Percentiles rank a stretch among this genome's conserved stretches.
These are phyloP conservation scores for Bembecia ichneumoniformis DNA, from an alignment of 2,888 invertebrate species.

Conservation along the genomic window DNA sequence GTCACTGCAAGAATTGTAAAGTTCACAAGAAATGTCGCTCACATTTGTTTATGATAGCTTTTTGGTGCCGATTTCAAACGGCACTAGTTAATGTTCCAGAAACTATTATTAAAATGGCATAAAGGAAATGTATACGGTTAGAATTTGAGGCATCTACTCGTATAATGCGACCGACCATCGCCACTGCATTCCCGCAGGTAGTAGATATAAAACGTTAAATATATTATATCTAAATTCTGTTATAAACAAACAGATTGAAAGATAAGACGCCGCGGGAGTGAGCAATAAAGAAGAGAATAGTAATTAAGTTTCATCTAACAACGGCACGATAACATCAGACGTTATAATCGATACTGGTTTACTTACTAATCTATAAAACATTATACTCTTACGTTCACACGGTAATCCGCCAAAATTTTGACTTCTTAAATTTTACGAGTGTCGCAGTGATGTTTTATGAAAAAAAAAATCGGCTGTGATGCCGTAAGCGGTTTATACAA, in stretches of 20 bases:
- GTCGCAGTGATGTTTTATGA: too few species aligned
- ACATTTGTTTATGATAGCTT: too few species aligned
- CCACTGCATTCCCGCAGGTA: neutral
- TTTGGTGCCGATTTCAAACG: too few species aligned
- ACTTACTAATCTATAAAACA: neutral
- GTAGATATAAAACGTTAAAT: neutral
- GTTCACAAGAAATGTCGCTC: too few species aligned
- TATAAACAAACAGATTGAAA: constrained; percentile 17
- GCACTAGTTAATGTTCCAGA: too few species aligned
- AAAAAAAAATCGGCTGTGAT: too few species aligned
- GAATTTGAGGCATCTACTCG: too few species aligned
- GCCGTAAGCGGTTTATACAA: too few species aligned
- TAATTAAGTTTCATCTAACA: constrained; percentile 2
- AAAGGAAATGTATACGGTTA: too few species aligned
- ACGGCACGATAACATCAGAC: neutral
- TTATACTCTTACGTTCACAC: neutral
- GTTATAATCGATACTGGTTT: constrained; percentile 4
- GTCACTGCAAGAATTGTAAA: too few species aligned
- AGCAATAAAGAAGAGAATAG: neutral
- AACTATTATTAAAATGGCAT: too few species aligned
- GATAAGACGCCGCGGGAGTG: constrained; percentile 4
- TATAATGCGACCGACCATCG: neutral
- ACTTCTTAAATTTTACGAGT: too few species aligned
- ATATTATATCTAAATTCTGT: constrained; percentile 20
- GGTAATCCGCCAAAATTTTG: neutral